Evolutionary conservation across 2,113 vertebrate species (phyloP), one percentile per base, ranked within the genome.

Genomic region (Vulpes ferrilata): DNA sequence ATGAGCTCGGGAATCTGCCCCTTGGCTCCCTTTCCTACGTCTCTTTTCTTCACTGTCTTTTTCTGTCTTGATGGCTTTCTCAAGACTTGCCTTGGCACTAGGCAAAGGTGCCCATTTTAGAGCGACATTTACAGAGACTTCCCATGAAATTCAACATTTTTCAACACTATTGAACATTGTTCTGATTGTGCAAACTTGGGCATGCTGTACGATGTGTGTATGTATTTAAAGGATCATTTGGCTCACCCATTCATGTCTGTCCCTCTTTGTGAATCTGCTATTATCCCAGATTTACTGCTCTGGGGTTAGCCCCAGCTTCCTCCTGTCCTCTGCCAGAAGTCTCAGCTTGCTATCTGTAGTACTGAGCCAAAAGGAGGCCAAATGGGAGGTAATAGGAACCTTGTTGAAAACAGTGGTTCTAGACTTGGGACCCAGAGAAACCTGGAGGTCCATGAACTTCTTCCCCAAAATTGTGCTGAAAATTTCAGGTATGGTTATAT

Each of bases 61-160:
- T 78, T 73, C 59, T 13, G 25, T 90, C 85, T 27, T 71, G 90
- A 78, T 92, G 93, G 59, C 91, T 85, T 96, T 90, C 64, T 90
- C 57, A 90, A 90, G 51, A 22, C 48, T 88, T 48, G 59, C 32
- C 60, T 82, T 85, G 82, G 65, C 57, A 59, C 82, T 62, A 60
- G 88, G 73, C 79, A 51, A 7, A 76, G 17, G 10, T 78, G n/a
- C 79, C 25, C 59, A 51, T 53, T 80, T 88, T 48, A 78, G 71
- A 90, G n/a, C 51, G 48, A 65, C 19, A 27, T 30, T 85, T 62
- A 25, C 65, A 11, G 55, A 80, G 74, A 55, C 81, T 60, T 30
- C 30, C 51, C 71, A 16, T 60, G 88, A 81, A 65, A 81, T 22
- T 16, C 3, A 51, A n/a, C 3, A 17, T 30, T 79, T 67, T 85